Evolutionary conservation across 2,797 vertebrate genomes (phyloP).

Genomic region (Rallus crepitans): DNA sequence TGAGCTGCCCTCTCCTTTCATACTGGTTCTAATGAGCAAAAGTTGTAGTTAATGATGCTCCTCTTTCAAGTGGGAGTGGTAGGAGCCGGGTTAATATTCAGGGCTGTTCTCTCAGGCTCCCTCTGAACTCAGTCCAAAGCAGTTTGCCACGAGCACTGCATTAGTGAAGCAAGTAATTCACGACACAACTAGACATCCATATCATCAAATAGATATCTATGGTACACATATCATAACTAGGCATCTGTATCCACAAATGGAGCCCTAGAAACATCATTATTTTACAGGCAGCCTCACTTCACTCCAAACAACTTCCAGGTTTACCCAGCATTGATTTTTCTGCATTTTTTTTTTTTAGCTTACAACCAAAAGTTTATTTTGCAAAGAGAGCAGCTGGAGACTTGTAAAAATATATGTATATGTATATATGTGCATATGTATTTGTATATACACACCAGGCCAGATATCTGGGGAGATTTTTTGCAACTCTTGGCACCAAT

Average conservation of each 20-base stretch:
- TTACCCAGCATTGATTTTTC: not conserved
- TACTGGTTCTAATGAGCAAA: conserved; percentile 1
- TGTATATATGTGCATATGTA: not conserved
- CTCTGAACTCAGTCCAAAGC: not conserved
- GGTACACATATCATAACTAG: too few relatives aligned
- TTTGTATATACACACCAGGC: not conserved
- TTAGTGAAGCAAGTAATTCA: not conserved
- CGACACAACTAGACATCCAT: not conserved
- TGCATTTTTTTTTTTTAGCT: not conserved
- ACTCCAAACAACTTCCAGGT: not conserved
- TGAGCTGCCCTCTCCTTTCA: conserved; percentile 28
- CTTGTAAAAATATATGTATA: not conserved
- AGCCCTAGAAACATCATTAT: not conserved
- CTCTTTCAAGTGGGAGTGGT: not conserved
- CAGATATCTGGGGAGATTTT: not conserved
- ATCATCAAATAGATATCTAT: too few relatives aligned
- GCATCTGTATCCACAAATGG: not conserved
- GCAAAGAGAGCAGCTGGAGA: not conserved
- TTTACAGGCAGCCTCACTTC: not conserved
- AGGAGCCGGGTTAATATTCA: not conserved
- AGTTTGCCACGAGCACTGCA: not conserved
- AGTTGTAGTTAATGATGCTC: not conserved
- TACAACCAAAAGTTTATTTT: not conserved
- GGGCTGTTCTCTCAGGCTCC: not conserved
- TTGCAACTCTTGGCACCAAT: not conserved